Evolutionary conservation across 2,888 invertebrate genomes (phyloP), one percentile per base, ranked within the genome.

Genomic region (Chalcosyrphus nemorum): DNA sequence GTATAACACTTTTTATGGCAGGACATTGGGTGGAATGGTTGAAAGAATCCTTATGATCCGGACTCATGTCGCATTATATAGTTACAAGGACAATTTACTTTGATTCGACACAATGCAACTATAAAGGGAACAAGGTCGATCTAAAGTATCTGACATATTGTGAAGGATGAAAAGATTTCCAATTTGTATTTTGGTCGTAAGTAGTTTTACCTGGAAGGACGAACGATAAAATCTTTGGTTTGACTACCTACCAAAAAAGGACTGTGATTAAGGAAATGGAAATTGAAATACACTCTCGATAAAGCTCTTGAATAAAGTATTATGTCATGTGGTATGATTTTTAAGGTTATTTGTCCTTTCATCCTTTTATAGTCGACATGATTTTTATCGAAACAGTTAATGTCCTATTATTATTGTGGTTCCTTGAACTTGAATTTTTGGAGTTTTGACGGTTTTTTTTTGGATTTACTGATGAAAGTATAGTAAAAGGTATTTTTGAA

Each of bases 1-100:
- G 61, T n/a, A 13, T 61, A 21, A 61, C 29, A 43, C 29, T 43
- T 65, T 65, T 65, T 50, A 32, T 19, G 15, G 11, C 9, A 17
- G 9, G 5, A 17, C 15, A 15, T 21, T 56, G 56, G 3, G 17
- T 19, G 45, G 3, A 13, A 35, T 6, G 32, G n/a, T 35, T n/a
- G n/a, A 27, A 3, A 52, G 13, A 27, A 27, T 3, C 4, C 38
- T 38, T 35, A 21, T 57, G 38, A 21, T 24, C 35, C 21, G 21
- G 15, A 61, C 43, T 43, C 7, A 5, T 11, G 35, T 15, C 43
- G 7, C 17, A 43, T 17, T 9, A 45, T 45, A 15, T 15, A 5
- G 11, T 19, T 17, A n/a, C n/a, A n/a, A n/a, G 45, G 19, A 19
- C 45, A 19, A 19, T 19, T 19, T 45, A 11, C 45, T 19, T 43